Evolutionary conservation across 2,888 invertebrate species (phyloP), one percentile per base, ranked within the genome.

Genomic region (Sphaerophoria rueppellii): DNA sequence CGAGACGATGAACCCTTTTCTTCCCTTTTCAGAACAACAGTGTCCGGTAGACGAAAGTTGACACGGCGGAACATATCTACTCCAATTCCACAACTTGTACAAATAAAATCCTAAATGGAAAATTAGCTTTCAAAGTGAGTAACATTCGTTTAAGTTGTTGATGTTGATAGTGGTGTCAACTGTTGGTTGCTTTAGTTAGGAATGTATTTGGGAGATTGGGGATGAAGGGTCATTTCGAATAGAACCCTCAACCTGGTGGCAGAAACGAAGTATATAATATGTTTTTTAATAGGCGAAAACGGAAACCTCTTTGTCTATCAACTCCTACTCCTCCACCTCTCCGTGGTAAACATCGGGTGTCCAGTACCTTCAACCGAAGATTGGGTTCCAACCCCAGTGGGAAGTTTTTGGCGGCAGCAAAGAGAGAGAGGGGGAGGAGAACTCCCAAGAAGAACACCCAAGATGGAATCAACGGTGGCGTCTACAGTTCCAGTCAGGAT

Each of bases 71-170:
- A 82, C 78, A 63, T 82, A 78, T 60, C 65, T n/a, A 24, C 24
- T 24, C 24, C 24, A 24, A 24, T 24, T 24, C 24, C 24, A 24
- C 24, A 24, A 24, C 24, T 24, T 24, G 24, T 24, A 24, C 24
- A 24, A 24, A 24, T 24, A 24, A 24, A 24, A 24, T 24, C 70
- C 54, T 54, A 78, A 78, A 82, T 77, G 77, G 73, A 73, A 43
- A 77, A 82, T 82, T 82, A 73, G 52, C 63, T 82, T 69, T 35
- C n/a, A 32, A 34, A 77, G 82, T 82, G 73, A 82, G 77, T 82
- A 82, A 77, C 61, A 70, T 57, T 70, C 11, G 70, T 69, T 24
- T 24, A 60, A 63, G 54, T 74, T 69, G 82, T 71, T 74, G 24
- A 24, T 24, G 24, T 24, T 24, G 24, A 24, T 24, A 24, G 24